Percentiles rank a stretch among this genome's conserved stretches.
These are phyloP conservation scores for Cassiopea xamachana DNA, from an alignment of 30 jellyfish, hydroid and myxozoan genomes.

Conservation along the genomic window DNA sequence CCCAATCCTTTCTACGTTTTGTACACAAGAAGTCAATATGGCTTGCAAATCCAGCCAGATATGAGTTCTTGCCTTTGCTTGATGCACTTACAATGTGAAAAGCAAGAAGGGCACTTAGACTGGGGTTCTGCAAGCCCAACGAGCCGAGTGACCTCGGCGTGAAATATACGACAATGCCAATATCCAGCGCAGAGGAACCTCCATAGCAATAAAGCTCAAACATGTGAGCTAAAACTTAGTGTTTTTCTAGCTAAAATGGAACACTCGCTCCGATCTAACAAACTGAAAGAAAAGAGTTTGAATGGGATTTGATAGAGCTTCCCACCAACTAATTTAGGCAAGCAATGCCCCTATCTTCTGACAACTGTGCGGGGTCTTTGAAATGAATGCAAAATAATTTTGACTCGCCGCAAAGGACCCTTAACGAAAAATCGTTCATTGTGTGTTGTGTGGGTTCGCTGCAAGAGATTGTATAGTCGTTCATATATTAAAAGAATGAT, in stretches of 20 bases:
- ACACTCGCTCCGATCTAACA: neutral
- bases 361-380: slow-evolving; percentile 23
- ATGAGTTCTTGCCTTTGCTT: too few relatives aligned
- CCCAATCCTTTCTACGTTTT: neutral
- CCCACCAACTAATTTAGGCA: too few relatives aligned
- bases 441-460: slow-evolving; percentile 12
- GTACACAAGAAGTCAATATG: neutral
- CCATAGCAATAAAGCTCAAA: neutral
- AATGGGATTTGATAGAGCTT: neutral
- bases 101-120: too few relatives aligned
- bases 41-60: too few relatives aligned
- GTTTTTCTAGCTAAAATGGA: too few relatives aligned
- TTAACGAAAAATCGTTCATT: slow-evolving; percentile 3
- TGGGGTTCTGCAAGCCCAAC: neutral
- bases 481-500: neutral
- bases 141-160: neutral
- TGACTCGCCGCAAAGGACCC: slow-evolving; percentile 16
- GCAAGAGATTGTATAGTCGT: neutral
- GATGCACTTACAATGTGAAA: too few relatives aligned
- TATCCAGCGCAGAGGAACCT: neutral
- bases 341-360: too few relatives aligned
- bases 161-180: neutral
- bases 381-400: slow-evolving; percentile 1
- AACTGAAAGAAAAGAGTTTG: neutral
- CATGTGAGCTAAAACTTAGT: too few relatives aligned